Conservation (phyloP, 2,888 invertebrate species). For the Drosophila gaucha region DNA sequence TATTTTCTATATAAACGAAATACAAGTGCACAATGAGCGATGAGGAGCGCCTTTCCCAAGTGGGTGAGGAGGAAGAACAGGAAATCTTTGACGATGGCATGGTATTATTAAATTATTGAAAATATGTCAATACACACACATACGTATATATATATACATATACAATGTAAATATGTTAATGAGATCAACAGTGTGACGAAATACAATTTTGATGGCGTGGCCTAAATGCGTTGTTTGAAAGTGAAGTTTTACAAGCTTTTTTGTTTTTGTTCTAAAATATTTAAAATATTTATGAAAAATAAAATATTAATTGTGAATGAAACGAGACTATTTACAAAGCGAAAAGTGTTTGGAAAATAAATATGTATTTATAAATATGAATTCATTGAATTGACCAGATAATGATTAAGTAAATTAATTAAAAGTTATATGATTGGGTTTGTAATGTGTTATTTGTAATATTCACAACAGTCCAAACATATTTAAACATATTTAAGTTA, state of each 20-base stretch:
- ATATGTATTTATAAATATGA: neutral
- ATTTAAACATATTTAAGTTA: too few species aligned
- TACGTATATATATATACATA: neutral
- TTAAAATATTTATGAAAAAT: neutral
- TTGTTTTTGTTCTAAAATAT: neutral
- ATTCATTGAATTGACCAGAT: too few species aligned
- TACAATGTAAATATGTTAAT: constrained; percentile 28
- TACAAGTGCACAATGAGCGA: constrained; percentile 45
- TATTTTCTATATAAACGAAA: constrained; percentile 2
- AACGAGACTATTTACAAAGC: neutral
- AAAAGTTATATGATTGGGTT: too few species aligned
- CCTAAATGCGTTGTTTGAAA: constrained; percentile 50
- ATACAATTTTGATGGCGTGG: constrained; percentile 67
- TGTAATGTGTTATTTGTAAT: too few species aligned
- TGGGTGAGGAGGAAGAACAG: constrained; percentile 58
- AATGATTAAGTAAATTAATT: too few species aligned
- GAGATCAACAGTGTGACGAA: constrained; percentile 49
- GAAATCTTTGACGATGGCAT: constrained; percentile 70
- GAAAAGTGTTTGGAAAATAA: neutral
- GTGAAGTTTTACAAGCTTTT: constrained; percentile 5
- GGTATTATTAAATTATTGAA: constrained; percentile 47
- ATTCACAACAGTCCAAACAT: too few species aligned
- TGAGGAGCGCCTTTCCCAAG: constrained; percentile 38
- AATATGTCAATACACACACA: constrained; percentile 15
- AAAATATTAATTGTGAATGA: neutral